Evolutionary conservation across 2,113 vertebrate species (phyloP), one percentile per base, ranked within the genome.

Genomic region (Megaceryle maxima): DNA sequence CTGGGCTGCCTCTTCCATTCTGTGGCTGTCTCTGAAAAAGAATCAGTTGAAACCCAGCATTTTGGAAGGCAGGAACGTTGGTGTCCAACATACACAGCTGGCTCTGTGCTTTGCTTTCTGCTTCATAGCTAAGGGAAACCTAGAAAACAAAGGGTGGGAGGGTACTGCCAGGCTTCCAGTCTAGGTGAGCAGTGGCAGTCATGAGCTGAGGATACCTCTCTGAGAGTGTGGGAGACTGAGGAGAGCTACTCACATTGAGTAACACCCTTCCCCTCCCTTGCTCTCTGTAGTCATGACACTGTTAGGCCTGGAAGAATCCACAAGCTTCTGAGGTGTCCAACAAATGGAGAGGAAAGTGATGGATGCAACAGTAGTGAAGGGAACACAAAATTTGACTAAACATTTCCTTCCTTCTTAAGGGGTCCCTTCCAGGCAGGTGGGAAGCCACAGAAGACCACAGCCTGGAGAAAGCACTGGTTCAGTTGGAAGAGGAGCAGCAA

Each of bases 401-500:
- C 33, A 2, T 59, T 78, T 72, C 41, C 63, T 96, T 83, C 96
- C 39, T 93, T 92, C 63, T 41, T 31, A 83, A 98, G 98, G 97
- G 88, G 60, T 82, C 94, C 9, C 57, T 97, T 41, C 90, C 87
- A 90, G 91, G 59, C 84, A 98, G 96, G 85, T 92, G 95, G 97
- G 97, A 95, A 96, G 97, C 64, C 85, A 72, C 87, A 92, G 98
- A 98, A 59, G 98, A 99, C 59, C 97, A 96, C 91, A 98, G 97
- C 60, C 90, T 99, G 97, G 98, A 99, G 94, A 98, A 98, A 53
- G 97, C 98, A 81, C 98, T 99, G 55, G 97, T 98, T 95, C 98
- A 97, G 67, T 76, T 99, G 97, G 99, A 99, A 94, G 98, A 99
- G 89, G 98, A 99, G 75, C 98, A 99, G 67, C 98, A 99, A 90